Evolutionary conservation across 1,140 invertebrate species (phyloP).

Genomic region (Tribolium madens): DNA sequence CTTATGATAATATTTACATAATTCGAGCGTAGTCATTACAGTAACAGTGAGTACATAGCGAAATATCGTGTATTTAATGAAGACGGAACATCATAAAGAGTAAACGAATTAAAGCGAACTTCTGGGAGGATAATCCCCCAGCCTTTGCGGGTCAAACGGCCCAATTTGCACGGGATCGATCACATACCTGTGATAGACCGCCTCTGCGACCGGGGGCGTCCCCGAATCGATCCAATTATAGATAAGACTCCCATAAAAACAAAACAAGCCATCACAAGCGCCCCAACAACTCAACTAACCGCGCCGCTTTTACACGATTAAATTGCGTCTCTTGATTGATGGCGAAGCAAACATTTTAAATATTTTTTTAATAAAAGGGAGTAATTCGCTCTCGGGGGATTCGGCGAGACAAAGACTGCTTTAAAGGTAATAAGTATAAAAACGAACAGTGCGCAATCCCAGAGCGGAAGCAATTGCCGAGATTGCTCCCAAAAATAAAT

Average conservation of each 20-base stretch:
- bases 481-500: conserved; percentile 36
- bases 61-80: conserved; percentile 37
- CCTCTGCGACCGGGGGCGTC: background rate
- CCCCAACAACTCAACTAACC: conserved; percentile 47
- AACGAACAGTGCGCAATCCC: conserved; percentile 13
- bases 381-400: background rate
- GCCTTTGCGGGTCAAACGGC: conserved; percentile 15
- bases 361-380: conserved; percentile 17
- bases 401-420: conserved; percentile 6
- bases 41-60: conserved; percentile 21
- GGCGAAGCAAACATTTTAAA: conserved; percentile 12
- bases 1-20: conserved; percentile 33
- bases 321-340: conserved; percentile 16
- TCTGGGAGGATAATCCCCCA: background rate
- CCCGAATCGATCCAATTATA: conserved; percentile 47
- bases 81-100: conserved; percentile 37
- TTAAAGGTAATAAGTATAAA: conserved; percentile 38
- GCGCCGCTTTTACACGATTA: conserved; percentile 35
- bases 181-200: background rate
- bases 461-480: conserved; percentile 30
- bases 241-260: conserved; percentile 46
- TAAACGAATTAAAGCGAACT: conserved; percentile 32
- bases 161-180: background rate
- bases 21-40: conserved; percentile 26
- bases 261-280: conserved; percentile 41